Evolutionary conservation across 2,113 vertebrate genomes (phyloP).

Genomic region (Donacobius atricapilla): DNA sequence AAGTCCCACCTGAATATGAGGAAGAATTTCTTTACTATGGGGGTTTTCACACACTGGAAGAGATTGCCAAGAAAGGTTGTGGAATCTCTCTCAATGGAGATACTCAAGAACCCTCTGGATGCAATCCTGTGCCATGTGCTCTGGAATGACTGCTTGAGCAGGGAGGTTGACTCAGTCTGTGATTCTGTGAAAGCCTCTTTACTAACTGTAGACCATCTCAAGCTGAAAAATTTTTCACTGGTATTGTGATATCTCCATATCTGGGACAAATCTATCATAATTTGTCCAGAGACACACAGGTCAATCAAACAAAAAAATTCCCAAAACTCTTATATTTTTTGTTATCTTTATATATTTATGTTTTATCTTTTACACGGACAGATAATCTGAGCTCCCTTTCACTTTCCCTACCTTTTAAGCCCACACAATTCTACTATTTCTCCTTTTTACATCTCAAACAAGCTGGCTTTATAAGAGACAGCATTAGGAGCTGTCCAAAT

Average conservation of each 20-base stretch:
- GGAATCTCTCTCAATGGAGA: not conserved
- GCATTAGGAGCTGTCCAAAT: not conserved
- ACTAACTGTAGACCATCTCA: not conserved
- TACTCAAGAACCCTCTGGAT: not conserved
- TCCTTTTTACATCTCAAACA: not conserved
- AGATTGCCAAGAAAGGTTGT: not conserved
- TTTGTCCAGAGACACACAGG: not conserved
- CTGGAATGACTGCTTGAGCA: not conserved
- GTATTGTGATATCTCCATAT: not conserved
- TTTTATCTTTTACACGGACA: not conserved
- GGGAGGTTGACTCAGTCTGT: not conserved
- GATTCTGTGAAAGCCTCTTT: not conserved
- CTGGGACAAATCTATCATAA: not conserved
- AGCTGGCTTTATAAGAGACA: not conserved
- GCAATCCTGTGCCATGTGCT: not conserved
- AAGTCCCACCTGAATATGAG: not conserved
- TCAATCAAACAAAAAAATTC: not conserved
- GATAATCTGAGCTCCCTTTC: not conserved
- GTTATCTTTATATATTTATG: not conserved
- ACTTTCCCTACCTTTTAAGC: not conserved
- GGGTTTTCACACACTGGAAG: not conserved
- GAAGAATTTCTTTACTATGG: not conserved
- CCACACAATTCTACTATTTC: not conserved
- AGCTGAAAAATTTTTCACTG: not conserved
- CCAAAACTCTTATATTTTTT: not conserved